phyloP scores from a whole-genome alignment of 2,113 vertebrate species.

The Prunella fulvescens region DNA sequence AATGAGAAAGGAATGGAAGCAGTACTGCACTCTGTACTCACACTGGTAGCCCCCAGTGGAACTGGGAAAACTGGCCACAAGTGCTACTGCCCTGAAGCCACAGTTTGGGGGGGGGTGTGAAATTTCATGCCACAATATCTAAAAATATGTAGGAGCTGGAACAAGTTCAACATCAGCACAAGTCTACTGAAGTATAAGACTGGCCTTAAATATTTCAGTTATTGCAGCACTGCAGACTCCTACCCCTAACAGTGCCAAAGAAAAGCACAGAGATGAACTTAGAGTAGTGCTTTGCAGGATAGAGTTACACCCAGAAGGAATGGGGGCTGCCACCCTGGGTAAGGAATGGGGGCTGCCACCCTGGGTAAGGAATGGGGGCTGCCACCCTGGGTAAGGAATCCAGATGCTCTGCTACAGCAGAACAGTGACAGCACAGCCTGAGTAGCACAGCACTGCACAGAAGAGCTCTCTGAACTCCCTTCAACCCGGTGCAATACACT shows the following conservation, averaged over 20 bases:
- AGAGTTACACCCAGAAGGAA: background rate
- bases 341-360: background rate
- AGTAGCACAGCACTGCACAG: background rate
- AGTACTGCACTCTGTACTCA: background rate
- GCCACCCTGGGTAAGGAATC: background rate
- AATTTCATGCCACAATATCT: background rate
- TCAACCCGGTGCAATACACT: fast-evolving
- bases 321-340: background rate
- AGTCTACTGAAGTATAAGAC: background rate
- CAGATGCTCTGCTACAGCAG: background rate
- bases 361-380: background rate
- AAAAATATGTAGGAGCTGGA: constrained; percentile 31
- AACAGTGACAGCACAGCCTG: background rate
- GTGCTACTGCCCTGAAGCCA: background rate
- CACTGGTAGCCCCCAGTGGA: fast-evolving
- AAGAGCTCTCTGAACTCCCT: background rate
- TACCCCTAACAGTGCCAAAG: background rate
- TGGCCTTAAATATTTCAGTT: background rate
- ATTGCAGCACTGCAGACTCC: background rate
- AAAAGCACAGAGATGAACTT: background rate
- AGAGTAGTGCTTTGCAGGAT: background rate
- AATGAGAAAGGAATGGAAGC: background rate
- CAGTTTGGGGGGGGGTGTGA: background rate
- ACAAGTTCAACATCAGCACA: background rate
- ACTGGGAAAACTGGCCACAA: background rate